Conservation (phyloP, 2,888 invertebrate genomes). For the Dorcus parallelipipedus region DNA sequence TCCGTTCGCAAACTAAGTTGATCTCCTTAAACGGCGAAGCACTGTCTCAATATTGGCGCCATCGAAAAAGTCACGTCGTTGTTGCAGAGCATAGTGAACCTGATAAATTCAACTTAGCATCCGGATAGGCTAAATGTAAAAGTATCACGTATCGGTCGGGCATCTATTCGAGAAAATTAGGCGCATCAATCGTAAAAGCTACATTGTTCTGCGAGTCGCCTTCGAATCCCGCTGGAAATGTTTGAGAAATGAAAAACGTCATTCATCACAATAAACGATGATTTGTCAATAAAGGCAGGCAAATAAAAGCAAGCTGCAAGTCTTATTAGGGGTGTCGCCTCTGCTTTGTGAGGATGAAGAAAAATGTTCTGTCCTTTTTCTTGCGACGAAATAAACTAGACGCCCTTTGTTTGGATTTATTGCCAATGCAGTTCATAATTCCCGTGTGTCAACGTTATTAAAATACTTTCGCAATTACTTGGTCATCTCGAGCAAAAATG, state of each 20-base stretch:
- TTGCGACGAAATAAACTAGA: too few relatives aligned
- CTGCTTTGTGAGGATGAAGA: too few relatives aligned
- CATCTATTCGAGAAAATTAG: constrained; percentile 32
- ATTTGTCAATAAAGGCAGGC: too few relatives aligned
- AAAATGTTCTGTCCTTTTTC: too few relatives aligned
- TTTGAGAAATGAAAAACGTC: constrained; percentile 16
- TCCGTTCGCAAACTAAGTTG: constrained; percentile 10
- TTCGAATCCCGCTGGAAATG: constrained; percentile 16
- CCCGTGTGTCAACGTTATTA: too few relatives aligned
- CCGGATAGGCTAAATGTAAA: constrained; percentile 42
- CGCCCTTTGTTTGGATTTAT: too few relatives aligned
- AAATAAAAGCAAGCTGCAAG: too few relatives aligned
- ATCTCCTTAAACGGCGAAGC: constrained; percentile 10
- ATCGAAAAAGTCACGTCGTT: constrained; percentile 32
- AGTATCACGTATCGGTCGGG: constrained; percentile 41
- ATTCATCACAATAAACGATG: constrained; percentile 16
- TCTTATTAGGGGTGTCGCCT: too few relatives aligned
- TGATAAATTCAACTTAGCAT: constrained; percentile 36
- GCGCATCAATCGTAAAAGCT: constrained; percentile 28
- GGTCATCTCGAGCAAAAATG: too few relatives aligned
- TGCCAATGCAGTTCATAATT: too few relatives aligned
- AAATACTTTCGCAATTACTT: too few relatives aligned
- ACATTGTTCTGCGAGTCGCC: constrained; percentile 20
- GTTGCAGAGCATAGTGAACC: constrained; percentile 27
- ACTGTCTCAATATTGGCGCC: constrained; percentile 32